phyloP scores from a whole-genome alignment of 2,888 invertebrate species.

The Syrphus vitripennis region DNA sequence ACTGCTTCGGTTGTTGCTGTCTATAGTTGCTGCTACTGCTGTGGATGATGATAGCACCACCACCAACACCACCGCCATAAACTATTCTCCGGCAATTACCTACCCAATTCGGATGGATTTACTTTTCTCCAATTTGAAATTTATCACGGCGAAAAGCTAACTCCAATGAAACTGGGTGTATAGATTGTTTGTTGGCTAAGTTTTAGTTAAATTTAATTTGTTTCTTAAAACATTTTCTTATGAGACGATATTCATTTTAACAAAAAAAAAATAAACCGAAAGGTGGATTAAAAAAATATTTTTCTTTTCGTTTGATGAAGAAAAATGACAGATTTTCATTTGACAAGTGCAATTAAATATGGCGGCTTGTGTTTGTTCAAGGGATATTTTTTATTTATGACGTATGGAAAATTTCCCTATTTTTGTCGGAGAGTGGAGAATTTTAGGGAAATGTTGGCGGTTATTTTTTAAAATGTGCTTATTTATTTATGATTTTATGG shows the following conservation, averaged over 20 bases:
- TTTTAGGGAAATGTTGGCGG: slow-evolving; percentile 15
- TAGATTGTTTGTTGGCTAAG: not conserved
- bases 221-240: slow-evolving; percentile 39
- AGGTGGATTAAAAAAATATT: slow-evolving; percentile 51
- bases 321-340: slow-evolving; percentile 67
- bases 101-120: slow-evolving; percentile 57
- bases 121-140: slow-evolving; percentile 33
- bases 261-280: slow-evolving; percentile 46
- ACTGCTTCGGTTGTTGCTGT: slow-evolving; percentile 41
- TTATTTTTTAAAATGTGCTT: not conserved
- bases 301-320: slow-evolving; percentile 49
- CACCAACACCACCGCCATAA: slow-evolving; percentile 70
- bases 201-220: not conserved
- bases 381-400: slow-evolving; percentile 56
- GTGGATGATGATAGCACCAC: slow-evolving; percentile 56
- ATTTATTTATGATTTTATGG: too few species aligned
- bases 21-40: slow-evolving; percentile 38
- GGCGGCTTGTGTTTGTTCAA: slow-evolving; percentile 51
- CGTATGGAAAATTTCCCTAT: slow-evolving; percentile 37
- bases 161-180: not conserved
- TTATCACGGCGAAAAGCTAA: not conserved
- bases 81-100: slow-evolving; percentile 67
- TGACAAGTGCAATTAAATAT: slow-evolving; percentile 65
- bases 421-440: slow-evolving; percentile 33
- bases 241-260: not conserved